Base-by-base conservation (phyloP, 64 coral and sea anemone species). In the Actinia equina region DNA sequence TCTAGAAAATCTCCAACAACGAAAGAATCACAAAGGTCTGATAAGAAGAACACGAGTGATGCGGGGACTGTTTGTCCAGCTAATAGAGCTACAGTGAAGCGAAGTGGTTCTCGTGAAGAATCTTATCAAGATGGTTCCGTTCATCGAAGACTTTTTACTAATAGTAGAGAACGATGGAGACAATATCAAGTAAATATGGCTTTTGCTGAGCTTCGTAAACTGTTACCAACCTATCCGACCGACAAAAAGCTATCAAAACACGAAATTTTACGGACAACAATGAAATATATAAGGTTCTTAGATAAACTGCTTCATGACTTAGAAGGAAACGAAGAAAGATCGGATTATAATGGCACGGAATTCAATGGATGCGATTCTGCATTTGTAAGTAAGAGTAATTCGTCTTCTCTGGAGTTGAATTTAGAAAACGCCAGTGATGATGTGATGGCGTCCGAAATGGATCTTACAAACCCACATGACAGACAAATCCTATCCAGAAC, bases 241-340 rank as follows among this genome's bases (percentile, higher is more conserved):
- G 93, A 99, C 56, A 99, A 95, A 63, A 99, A 99, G 87, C 86
- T 99, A 17, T 99, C 97, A 8, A 99, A 99, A 79, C 93, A 91
- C 88, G 93, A 99, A 58, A 95, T 99, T 86, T 54, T 99, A 19
- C 91, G 89, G 41, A 87, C 86, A 59, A 87, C 97, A 11, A 95
- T 99, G 90, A 91, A 89, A 51, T 99, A 99, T 44, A 99, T 99
- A 43, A 85, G 82, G 19, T 91, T 99, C 43, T 86, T 99, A 79
- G 89, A 92, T 74, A 83, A 81, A 77, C 89, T 99, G 18, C 82
- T 99, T 30, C 76, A 95, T 71, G 88, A 92, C 77, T 82, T 93
- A 77, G 85, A 87, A 43, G 77, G 76, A 49, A 87, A 83, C n/a
- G 84, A 86, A 9, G 58, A 69, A 22, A 49, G 83, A 57, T 86